A percentile compares a stretch with the other conserved stretches of the same genome.
phyloP scores from a whole-genome alignment of 2,113 vertebrate genomes.

The Corythornis madagascariensis region DNA sequence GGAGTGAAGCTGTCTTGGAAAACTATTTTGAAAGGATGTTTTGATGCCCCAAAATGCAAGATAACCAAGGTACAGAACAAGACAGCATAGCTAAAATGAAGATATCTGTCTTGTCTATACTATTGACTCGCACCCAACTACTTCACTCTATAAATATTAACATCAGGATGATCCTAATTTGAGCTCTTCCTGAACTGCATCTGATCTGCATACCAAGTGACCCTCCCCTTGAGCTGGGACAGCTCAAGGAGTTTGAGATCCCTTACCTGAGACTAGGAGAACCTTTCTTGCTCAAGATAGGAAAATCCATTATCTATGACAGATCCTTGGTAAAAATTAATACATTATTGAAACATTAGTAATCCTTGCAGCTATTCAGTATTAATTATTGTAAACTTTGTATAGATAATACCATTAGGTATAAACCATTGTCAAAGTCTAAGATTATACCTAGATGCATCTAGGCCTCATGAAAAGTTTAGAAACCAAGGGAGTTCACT shows the following conservation, averaged over 20 bases:
- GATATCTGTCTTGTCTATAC: background rate
- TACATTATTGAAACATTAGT: background rate
- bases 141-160: background rate
- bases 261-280: background rate
- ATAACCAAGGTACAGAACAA: background rate
- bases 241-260: background rate
- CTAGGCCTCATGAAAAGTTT: too few relatives aligned
- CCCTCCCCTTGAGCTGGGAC: background rate
- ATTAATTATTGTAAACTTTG: too few relatives aligned
- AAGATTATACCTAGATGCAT: background rate
- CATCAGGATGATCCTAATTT: background rate
- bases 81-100: background rate
- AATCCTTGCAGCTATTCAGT: background rate
- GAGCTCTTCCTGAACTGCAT: background rate
- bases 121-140: background rate
- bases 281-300: background rate
- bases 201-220: background rate
- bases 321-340: background rate
- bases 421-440: too few relatives aligned
- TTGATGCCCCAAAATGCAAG: background rate
- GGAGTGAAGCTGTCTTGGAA: background rate
- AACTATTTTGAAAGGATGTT: background rate
- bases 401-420: background rate
- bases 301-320: too few relatives aligned
- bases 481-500: background rate